Evolutionary conservation across 1,140 invertebrate species (phyloP), one percentile per base, ranked within the genome.

Genomic region (Papilio dardanus): DNA sequence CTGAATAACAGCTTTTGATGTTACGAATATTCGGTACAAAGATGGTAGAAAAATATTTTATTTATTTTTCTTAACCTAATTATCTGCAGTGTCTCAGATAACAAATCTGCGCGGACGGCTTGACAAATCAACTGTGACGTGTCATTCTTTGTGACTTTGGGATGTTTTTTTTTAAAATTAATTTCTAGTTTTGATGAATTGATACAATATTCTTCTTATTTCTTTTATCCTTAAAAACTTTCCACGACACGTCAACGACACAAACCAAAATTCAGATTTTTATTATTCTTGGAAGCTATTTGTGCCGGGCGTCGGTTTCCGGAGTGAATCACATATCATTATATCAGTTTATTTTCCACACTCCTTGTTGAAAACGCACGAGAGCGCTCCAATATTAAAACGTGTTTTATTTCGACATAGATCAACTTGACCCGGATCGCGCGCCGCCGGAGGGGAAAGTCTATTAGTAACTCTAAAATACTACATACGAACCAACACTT

Each of bases 361-460:
- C 54, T 19, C 30, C 65, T 66, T 33, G 28, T 69, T 35, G 67
- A 24, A 40, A 14, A 69, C 65, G 10, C 28, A 14, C 24, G 58
- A 30, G 46, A 67, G 74, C 65, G 62, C 31, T 42, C 28, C 24
- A 30, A 12, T 46, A 67, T 75, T 75, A 68, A 68, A 74, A 62
- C 40, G 58, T 62, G 67, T 62, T 76, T 76, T 71, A 67, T 76
- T 76, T 76, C 66, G 46, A 69, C 66, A 71, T 46, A 76, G 67
- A 76, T 76, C 74, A 76, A 76, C 74, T 76, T 76, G 74, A 76
- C 74, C 74, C 40, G 67, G 33, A 37, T 69, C 21, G 33, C n/a
- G 67, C 7, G n/a, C 5, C 67, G 67, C 19, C 67, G 35, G 31
- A 33, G 30, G 21, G 31, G 67, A 40, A 35, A 40, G 67, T 69